A percentile compares a stretch with the other conserved stretches of the same genome.
Conservation (phyloP, 2,113 vertebrate species). For the Oreochromis tanganicae region DNA sequence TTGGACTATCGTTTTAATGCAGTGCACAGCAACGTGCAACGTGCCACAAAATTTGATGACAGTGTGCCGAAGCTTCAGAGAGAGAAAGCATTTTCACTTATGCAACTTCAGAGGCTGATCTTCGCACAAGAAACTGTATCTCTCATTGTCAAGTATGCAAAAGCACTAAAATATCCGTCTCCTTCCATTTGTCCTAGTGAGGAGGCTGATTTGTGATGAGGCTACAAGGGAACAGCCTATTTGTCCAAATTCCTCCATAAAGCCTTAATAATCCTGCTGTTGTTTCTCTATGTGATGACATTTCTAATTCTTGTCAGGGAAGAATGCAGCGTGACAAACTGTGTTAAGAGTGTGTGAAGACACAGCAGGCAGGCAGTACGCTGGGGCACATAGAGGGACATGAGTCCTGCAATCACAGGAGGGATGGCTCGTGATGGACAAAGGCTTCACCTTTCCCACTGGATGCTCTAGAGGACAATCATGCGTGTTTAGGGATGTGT, state of each 20-base stretch:
- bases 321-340: constrained; percentile 53
- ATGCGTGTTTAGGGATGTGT: neutral
- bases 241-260: constrained; percentile 34
- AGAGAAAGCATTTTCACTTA: neutral
- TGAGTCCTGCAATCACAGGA: neutral
- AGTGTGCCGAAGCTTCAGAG: neutral
- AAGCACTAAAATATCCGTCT: neutral
- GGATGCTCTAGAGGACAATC: neutral
- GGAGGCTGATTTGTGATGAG: neutral
- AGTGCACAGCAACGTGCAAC: neutral
- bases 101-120: neutral
- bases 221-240: neutral
- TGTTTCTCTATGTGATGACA: constrained; percentile 45
- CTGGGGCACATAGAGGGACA: constrained; percentile 4
- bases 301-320: constrained; percentile 54
- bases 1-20: neutral
- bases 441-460: neutral
- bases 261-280: constrained; percentile 44
- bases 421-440: neutral
- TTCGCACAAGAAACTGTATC: neutral
- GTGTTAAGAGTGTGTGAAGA: constrained; percentile 26
- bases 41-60: neutral
- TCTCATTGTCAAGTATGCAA: neutral
- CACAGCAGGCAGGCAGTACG: constrained; percentile 1
- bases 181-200: neutral